Evolutionary conservation across 1,140 invertebrate genomes (phyloP), one percentile per base, ranked within the genome.

Genomic region (Microplitis demolitor): DNA sequence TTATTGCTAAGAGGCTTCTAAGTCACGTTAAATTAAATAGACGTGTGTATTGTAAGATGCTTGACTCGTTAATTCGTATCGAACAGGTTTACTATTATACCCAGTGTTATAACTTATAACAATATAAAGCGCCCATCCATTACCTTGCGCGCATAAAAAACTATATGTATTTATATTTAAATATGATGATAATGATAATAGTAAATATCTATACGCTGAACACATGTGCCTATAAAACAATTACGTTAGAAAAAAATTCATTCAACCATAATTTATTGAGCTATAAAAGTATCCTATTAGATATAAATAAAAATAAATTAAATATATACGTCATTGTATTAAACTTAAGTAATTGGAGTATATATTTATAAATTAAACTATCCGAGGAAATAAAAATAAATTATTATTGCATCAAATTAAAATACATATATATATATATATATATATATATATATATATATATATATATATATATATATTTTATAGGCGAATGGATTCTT

Each of bases 1-100:
- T 14, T 16, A 16, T 56, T 83, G 82, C 73, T 63, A 78, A 61
- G 73, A 81, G 82, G 82, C 83, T 83, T 83, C 83, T 80, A 81
- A 82, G 80, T 78, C 78, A 79, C 78, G 77, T 79, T 80, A 79
- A 76, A 82, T 82, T 75, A 74, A 78, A 13, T 24, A 24, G 34
- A 39, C 34, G 16, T 24, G 53, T 16, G 53, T 24, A 56, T 24
- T 39, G 33, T 61, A 61, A 64, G 62, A 39, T 34, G 16, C 62
- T 34, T 24, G 34, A 62, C 6, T 24, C 33, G 16, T 37, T 37
- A 64, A 64, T 64, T 64, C 37, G 34, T 64, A 64, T 64, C 14
- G 62, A 35, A 39, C 35, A 64, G 33, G 33, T 64, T 33, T 34
- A 34, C 62, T 9, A 39, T 64, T 37, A 64, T 24, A 24, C 24